These are phyloP conservation scores for Tachuris rubrigastra DNA, from an alignment of 2,113 vertebrate species.

Conservation along the genomic window DNA sequence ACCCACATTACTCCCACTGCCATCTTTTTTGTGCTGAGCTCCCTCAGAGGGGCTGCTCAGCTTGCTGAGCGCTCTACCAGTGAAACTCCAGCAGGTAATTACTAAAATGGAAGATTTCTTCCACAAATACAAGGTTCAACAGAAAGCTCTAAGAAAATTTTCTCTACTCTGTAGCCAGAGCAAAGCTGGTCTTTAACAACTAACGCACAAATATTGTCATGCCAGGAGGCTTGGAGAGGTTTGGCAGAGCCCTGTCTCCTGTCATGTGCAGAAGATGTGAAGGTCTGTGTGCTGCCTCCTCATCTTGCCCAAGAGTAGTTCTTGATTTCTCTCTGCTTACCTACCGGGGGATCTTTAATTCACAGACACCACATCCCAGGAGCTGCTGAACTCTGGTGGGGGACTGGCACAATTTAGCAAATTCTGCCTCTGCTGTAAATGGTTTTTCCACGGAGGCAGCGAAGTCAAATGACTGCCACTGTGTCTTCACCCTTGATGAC, in stretches of 20 bases:
- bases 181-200: neutral
- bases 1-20: neutral
- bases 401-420: neutral
- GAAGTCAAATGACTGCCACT: neutral
- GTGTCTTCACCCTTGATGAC: slow-evolving; percentile 37
- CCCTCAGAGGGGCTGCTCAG: neutral
- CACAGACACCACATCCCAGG: neutral
- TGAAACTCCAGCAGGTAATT: neutral
- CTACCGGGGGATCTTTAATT: neutral
- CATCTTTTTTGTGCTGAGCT: neutral
- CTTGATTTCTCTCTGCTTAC: neutral
- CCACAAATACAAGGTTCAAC: neutral
- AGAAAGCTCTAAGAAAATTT: neutral
- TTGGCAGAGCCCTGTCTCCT: neutral
- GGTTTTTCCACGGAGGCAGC: neutral
- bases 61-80: neutral
- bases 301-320: neutral
- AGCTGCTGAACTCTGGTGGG: neutral
- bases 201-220: neutral
- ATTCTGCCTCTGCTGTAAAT: neutral
- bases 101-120: neutral
- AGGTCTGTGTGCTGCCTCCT: neutral
- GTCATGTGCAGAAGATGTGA: neutral
- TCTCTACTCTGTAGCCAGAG: neutral
- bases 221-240: neutral